Percentiles rank a stretch among this genome's conserved stretches.
These are phyloP conservation scores for Abramis brama DNA, from an alignment of 2,113 vertebrate species.

Conservation along the genomic window DNA sequence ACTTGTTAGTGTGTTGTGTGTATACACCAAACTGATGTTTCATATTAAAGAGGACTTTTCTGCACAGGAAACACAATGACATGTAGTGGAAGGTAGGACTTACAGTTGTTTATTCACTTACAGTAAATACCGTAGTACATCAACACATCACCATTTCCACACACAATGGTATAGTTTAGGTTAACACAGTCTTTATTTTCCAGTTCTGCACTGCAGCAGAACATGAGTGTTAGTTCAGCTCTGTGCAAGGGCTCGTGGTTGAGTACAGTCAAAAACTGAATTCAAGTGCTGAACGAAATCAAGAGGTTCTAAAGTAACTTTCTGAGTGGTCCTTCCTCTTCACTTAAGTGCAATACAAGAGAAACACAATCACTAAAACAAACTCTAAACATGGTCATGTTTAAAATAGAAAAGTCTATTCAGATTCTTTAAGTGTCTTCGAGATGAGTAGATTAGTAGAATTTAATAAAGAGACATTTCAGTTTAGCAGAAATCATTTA, in stretches of 20 bases:
- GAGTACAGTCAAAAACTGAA: conserved; percentile 20
- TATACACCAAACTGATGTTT: conserved; percentile 4
- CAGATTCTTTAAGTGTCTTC: background rate
- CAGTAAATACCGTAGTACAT: conserved; percentile 73
- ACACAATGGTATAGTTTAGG: conserved; percentile 51
- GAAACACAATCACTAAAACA: background rate
- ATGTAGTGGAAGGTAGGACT: conserved; percentile 51
- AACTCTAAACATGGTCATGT: background rate
- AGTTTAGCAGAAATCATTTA: conserved; percentile 45
- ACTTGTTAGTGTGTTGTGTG: background rate
- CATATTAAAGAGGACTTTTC: too few species aligned
- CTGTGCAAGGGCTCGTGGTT: conserved; percentile 20
- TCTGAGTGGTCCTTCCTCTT: background rate
- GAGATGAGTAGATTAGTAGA: conserved; percentile 3
- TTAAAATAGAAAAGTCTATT: conserved; percentile 19
- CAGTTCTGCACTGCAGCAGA: conserved; percentile 53
- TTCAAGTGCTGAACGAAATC: conserved; percentile 1
- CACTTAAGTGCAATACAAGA: conserved; percentile 4
- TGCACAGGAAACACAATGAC: conserved; percentile 11
- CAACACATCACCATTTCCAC: conserved; percentile 73
- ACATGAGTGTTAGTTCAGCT: conserved; percentile 54
- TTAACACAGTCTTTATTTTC: conserved; percentile 67
- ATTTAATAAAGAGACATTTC: conserved; percentile 13
- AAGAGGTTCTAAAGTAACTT: conserved; percentile 20
- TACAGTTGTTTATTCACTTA: conserved; percentile 76